phyloP scores from a whole-genome alignment of 2,113 vertebrate genomes.

The Pygoscelis adeliae region DNA sequence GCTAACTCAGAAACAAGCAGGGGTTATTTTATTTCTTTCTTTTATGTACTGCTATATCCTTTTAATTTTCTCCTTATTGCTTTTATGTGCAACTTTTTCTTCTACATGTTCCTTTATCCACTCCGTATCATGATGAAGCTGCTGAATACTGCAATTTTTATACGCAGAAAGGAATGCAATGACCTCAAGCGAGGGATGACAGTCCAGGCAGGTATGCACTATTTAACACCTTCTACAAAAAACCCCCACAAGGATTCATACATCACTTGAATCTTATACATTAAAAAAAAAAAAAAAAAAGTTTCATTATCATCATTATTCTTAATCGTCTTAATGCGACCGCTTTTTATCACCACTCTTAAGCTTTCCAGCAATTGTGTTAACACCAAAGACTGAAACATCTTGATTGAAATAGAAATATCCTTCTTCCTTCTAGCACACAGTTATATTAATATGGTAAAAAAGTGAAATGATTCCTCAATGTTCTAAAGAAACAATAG shows the following conservation, averaged over 20 bases:
- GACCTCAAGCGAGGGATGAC: not conserved
- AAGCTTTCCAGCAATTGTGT: not conserved
- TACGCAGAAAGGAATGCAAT: not conserved
- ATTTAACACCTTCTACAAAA: not conserved
- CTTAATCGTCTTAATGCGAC: not conserved
- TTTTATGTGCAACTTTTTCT: not conserved
- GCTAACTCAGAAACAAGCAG: not conserved
- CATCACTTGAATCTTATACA: not conserved
- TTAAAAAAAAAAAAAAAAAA: not conserved
- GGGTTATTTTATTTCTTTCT: not conserved
- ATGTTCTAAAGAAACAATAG: not conserved
- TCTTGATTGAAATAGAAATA: not conserved
- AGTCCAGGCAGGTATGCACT: not conserved
- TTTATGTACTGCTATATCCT: not conserved
- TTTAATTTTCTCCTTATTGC: not conserved
- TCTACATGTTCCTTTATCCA: not conserved
- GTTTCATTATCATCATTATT: not conserved
- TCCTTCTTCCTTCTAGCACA: not conserved
- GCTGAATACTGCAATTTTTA: not conserved
- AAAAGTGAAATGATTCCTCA: not conserved
- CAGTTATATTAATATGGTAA: not conserved
- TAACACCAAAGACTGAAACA: not conserved
- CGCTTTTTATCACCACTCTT: not conserved
- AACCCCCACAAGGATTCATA: not conserved
- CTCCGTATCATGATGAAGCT: not conserved